Conservation (phyloP, 2,888 invertebrate species). For the Diachrysia chrysitis region DNA sequence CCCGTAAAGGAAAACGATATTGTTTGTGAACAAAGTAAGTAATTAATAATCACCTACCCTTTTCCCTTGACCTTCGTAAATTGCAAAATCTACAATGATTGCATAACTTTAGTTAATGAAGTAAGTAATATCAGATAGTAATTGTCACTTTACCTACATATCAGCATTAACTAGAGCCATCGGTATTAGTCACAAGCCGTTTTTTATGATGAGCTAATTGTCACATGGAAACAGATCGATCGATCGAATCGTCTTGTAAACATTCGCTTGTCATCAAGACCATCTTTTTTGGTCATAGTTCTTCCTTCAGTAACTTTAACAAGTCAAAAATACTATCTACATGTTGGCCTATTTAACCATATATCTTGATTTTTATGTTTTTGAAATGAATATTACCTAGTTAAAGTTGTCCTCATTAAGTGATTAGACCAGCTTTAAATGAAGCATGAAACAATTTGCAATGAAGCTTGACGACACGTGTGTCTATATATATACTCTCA, state of each 20-base stretch:
- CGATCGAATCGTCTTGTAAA: background rate
- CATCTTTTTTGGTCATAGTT: too few species aligned
- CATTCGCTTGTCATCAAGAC: background rate
- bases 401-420: too few species aligned
- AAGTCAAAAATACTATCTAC: too few species aligned
- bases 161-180: background rate
- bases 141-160: too few species aligned
- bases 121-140: background rate
- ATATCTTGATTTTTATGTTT: too few species aligned
- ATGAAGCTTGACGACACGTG: too few species aligned
- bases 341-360: too few species aligned
- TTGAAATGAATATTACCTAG: too few species aligned
- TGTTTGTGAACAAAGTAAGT: background rate
- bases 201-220: constrained; percentile 1
- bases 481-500: too few species aligned
- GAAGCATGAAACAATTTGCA: too few species aligned
- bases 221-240: background rate
- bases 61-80: background rate
- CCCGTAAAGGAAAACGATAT: background rate
- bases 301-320: too few species aligned
- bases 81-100: background rate
- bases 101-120: background rate
- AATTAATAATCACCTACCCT: background rate
- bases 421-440: too few species aligned
- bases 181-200: background rate